Conservation (phyloP, 2,113 vertebrate species). For the Tursiops truncatus region DNA sequence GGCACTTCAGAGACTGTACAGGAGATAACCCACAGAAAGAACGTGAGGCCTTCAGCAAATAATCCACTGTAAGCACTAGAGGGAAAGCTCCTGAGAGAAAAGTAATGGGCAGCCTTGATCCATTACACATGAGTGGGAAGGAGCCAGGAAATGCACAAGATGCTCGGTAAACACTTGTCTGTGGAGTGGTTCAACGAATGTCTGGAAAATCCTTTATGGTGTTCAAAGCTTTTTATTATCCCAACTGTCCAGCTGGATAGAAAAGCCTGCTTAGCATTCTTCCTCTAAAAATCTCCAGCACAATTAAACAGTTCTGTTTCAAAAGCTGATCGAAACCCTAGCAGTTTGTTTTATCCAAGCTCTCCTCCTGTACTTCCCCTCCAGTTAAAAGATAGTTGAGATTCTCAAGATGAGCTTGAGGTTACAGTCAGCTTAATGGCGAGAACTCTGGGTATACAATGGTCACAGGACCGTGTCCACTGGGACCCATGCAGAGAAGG, state of each 20-base stretch:
- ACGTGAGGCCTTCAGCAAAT: neutral
- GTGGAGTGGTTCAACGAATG: neutral
- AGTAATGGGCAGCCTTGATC: neutral
- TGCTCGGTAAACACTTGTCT: neutral
- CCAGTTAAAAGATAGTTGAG: neutral
- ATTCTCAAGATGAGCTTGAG: neutral
- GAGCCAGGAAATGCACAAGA: neutral
- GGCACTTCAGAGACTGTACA: neutral
- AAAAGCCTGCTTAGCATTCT: neutral
- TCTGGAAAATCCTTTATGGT: neutral
- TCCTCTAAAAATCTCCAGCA: neutral
- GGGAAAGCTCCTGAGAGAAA: neutral
- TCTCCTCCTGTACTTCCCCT: neutral
- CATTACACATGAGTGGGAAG: neutral
- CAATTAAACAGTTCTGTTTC: neutral
- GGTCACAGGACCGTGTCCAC: too few relatives aligned
- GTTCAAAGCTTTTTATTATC: neutral
- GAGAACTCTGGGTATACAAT: neutral
- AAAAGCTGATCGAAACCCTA: neutral
- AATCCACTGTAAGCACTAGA: neutral
- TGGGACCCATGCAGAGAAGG: neutral
- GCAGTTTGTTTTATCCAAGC: neutral
- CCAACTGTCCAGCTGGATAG: neutral
- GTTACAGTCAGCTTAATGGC: neutral
- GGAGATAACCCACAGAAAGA: neutral